Conservation (phyloP, 2,113 vertebrate genomes). For the Onychorhynchus coronatus region DNA sequence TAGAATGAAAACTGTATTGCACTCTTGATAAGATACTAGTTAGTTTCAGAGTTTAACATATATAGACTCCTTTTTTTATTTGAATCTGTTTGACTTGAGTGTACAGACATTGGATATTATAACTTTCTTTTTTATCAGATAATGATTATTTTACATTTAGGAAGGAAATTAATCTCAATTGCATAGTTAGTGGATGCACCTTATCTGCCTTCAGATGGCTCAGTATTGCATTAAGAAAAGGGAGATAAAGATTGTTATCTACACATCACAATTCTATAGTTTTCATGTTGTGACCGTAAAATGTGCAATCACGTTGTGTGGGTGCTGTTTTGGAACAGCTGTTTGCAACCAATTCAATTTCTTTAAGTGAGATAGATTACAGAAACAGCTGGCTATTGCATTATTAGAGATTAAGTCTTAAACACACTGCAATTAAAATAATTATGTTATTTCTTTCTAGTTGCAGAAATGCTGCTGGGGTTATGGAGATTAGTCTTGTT, state of each 20-base stretch:
- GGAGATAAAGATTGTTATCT: background rate
- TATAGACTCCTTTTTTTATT: background rate
- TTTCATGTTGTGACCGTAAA: slow-evolving; percentile 20
- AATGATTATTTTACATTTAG: background rate
- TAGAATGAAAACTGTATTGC: background rate
- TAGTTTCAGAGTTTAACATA: background rate
- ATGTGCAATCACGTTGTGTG: background rate
- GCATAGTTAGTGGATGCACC: background rate
- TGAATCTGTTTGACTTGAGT: background rate
- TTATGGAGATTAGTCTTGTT: background rate
- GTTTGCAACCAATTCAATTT: slow-evolving; percentile 49
- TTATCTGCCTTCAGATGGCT: background rate
- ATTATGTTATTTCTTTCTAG: slow-evolving; percentile 13
- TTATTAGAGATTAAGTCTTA: slow-evolving; percentile 62
- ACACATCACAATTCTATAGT: background rate
- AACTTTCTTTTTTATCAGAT: background rate
- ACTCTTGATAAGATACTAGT: background rate
- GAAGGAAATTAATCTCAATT: background rate
- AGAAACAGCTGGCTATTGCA: slow-evolving; percentile 50
- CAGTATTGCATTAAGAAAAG: background rate
- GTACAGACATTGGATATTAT: background rate
- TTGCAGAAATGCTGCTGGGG: background rate
- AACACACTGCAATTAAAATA: slow-evolving; percentile 59
- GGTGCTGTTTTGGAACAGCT: slow-evolving; percentile 36
- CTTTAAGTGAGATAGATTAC: slow-evolving; percentile 55